Evolutionary conservation across 1,140 invertebrate genomes (phyloP), one percentile per base, ranked within the genome.

Genomic region (Acromyrmex echinatior): DNA sequence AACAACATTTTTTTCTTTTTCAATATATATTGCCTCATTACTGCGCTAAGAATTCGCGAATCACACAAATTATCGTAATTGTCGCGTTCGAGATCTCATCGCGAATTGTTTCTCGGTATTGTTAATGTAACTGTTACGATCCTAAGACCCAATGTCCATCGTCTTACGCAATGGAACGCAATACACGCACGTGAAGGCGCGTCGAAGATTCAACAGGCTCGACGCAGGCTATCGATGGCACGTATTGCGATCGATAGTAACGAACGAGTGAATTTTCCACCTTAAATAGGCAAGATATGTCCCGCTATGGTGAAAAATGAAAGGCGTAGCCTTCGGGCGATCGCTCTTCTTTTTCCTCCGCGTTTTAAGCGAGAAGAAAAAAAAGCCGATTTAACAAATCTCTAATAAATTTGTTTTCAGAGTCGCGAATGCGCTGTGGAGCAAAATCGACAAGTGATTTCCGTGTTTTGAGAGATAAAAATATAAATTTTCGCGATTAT

Each of bases 51-150:
- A 21, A 62, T 63, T 56, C 35, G 49, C 21, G 39, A 66, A 53
- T 79, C 35, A 9, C 10, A 39, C 10, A 39, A 71, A 89, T 86
- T 56, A 74, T 53, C 49, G 28, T 21, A 58, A 63, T 68, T 60
- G 39, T 82, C 85, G 73, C 60, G 45, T 25, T 39, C 35, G 2
- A 53, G 49, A 78, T 35, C 6, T 35, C 71, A 65, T 79, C 51
- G 45, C 18, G 49, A 86, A 49, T 81, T 60, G 77, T 62, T 81
- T 60, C 39, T 81, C 76, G 49, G 49, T 63, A 62, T 86, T 86
- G 80, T 86, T 92, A 92, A 92, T 92, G 91, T 88, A 91, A 91
- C 88, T 89, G 80, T 91, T 91, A 88, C 91, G 68, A 90, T 88
- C 90, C 86, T 84, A 80, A 81, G 45, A 45, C 56, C 56, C 76